A percentile compares a stretch with the other conserved stretches of the same genome.
These are phyloP conservation scores for Gastrophryne carolinensis DNA, from an alignment of 2,797 vertebrate species.

Conservation along the genomic window DNA sequence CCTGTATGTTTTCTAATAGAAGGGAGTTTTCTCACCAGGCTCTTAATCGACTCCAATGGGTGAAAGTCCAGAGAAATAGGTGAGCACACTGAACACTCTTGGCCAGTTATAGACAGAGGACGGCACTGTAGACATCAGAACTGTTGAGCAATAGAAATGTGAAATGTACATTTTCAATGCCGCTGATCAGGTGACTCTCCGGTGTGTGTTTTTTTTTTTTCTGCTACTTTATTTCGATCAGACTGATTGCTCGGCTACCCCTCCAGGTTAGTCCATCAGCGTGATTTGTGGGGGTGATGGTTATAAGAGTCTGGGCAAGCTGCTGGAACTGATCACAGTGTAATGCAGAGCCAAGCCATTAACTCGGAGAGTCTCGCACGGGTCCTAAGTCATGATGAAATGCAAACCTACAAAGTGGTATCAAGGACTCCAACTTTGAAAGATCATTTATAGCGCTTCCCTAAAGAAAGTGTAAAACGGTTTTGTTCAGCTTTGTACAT, in stretches of 20 bases:
- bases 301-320: slow-evolving; percentile 40
- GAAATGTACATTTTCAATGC: slow-evolving; percentile 42
- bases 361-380: slow-evolving; percentile 16
- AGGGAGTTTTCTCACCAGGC: too few species aligned
- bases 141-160: slow-evolving; percentile 9
- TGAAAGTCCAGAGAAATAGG: slow-evolving; percentile 31
- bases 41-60: too few species aligned
- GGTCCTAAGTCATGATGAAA: slow-evolving; percentile 45
- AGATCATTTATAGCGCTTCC: background rate
- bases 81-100: background rate
- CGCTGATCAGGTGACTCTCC: slow-evolving; percentile 38
- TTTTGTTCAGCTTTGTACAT: too few species aligned
- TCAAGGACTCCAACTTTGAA: slow-evolving; percentile 20
- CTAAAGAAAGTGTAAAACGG: too few species aligned
- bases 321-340: slow-evolving; percentile 51
- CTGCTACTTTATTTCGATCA: slow-evolving; percentile 40
- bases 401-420: slow-evolving; percentile 5
- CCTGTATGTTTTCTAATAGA: too few species aligned
- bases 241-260: slow-evolving; percentile 41
- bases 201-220: slow-evolving; percentile 22
- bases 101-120: slow-evolving; percentile 8
- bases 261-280: slow-evolving; percentile 45
- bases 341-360: slow-evolving; percentile 47
- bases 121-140: background rate
- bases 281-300: slow-evolving; percentile 48